Evolutionary conservation across 2,888 invertebrate species (phyloP).

Genomic region (Drosophila demipolita): DNA sequence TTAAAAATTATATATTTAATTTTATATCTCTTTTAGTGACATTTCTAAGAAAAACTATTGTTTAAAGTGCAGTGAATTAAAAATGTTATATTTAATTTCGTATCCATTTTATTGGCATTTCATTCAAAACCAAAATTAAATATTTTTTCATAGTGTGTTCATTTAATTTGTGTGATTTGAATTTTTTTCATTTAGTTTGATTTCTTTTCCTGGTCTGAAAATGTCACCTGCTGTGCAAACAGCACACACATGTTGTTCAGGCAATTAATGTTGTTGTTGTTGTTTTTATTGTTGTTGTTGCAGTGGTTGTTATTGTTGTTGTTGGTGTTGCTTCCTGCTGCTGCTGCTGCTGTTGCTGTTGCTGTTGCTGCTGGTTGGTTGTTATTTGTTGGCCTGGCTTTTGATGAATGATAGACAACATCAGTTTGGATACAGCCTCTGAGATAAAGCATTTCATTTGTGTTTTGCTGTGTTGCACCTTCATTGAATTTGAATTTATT

Average conservation of each 20-base stretch:
- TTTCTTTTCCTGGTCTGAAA: conserved; percentile 75
- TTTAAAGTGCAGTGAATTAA: not conserved
- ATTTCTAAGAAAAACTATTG: not conserved
- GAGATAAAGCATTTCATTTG: conserved; percentile 33
- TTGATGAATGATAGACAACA: conserved; percentile 77
- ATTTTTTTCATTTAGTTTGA: conserved; percentile 46
- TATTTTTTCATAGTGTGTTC: not conserved
- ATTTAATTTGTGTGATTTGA: conserved; percentile 9
- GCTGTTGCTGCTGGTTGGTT: conserved; percentile 23
- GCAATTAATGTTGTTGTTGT: conserved; percentile 28
- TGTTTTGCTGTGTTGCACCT: conserved; percentile 20
- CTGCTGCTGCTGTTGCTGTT: conserved; percentile 1
- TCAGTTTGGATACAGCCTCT: conserved; percentile 16
- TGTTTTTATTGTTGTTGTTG: conserved; percentile 10
- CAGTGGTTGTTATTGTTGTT: conserved; percentile 15
- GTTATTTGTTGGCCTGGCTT: conserved; percentile 27
- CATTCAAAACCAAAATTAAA: not conserved
- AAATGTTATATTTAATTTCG: not conserved
- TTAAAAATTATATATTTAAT: too few species aligned
- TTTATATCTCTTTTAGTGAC: too few species aligned
- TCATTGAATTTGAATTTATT: conserved; percentile 65
- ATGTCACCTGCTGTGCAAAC: conserved; percentile 82
- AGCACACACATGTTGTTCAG: conserved; percentile 49
- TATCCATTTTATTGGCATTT: not conserved
- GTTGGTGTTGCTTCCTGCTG: conserved; percentile 26